phyloP scores from a whole-genome alignment of 2,888 invertebrate species.

The Hecatera dysodea region DNA sequence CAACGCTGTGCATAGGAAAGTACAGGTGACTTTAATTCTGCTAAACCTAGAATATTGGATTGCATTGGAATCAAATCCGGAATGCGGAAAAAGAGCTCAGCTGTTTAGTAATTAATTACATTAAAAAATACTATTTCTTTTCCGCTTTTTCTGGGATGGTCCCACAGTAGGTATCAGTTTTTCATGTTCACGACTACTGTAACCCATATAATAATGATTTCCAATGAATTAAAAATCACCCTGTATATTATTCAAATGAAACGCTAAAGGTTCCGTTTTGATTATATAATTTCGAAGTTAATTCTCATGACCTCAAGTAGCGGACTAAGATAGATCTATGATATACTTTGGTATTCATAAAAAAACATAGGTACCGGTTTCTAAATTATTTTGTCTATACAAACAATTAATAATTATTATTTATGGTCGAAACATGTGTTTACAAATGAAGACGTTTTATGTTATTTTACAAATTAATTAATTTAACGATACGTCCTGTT shows the following conservation, averaged over 20 bases:
- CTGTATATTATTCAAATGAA: constrained; percentile 21
- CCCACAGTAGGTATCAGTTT: too few species aligned
- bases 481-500: constrained; percentile 42
- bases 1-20: not conserved
- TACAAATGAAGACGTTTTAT: constrained; percentile 64
- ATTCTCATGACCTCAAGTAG: constrained; percentile 70
- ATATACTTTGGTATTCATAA: constrained; percentile 52
- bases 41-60: too few species aligned
- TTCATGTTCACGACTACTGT: too few species aligned
- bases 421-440: constrained; percentile 64
- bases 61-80: too few species aligned
- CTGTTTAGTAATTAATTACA: too few species aligned
- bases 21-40: not conserved
- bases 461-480: constrained; percentile 38
- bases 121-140: too few species aligned
- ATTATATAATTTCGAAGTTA: constrained; percentile 65
- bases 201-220: too few species aligned
- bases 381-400: constrained; percentile 54
- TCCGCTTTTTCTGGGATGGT: too few species aligned
- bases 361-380: constrained; percentile 63
- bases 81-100: too few species aligned
- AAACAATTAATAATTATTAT: constrained; percentile 67
- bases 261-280: constrained; percentile 65
- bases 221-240: not conserved
- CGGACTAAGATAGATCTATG: constrained; percentile 59